Evolutionary conservation across 2,888 invertebrate genomes (phyloP).

Genomic region (Steinernema hermaphroditum): DNA sequence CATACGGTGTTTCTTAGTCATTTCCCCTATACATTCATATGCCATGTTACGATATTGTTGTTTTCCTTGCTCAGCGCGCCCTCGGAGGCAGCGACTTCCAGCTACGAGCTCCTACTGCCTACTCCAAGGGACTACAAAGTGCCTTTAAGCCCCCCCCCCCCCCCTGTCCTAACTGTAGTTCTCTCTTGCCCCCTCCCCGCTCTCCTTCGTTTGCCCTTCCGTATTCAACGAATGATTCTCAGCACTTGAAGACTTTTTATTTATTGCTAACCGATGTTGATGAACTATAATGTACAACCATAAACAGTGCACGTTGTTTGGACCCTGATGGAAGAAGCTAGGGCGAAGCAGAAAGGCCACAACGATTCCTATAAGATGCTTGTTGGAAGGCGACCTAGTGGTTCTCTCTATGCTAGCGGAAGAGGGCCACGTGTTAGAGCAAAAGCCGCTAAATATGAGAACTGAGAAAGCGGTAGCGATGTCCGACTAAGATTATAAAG

Average conservation of each 20-base stretch:
- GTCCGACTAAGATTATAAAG: no score
- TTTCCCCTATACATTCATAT: not conserved
- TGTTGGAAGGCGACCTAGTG: no score
- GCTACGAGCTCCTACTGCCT: constrained; percentile 7
- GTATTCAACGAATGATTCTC: not conserved
- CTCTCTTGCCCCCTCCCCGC: constrained; percentile 8
- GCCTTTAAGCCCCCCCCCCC: no score
- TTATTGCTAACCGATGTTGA: not conserved
- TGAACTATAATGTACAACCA: not conserved
- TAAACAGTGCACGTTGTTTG: not conserved
- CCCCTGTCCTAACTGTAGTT: not conserved
- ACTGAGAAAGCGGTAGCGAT: no score
- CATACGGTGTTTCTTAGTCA: not conserved
- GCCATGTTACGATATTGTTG: not conserved
- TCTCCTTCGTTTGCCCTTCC: not conserved
- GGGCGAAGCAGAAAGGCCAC: no score
- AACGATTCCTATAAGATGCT: no score
- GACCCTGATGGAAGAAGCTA: no score
- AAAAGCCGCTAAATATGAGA: no score
- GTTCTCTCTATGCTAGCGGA: no score
- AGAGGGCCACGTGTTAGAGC: no score
- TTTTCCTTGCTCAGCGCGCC: constrained; percentile 6
- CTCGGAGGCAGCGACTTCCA: not conserved
- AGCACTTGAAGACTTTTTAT: not conserved
- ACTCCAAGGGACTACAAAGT: not conserved